phyloP scores from a whole-genome alignment of 2,113 vertebrate genomes.

The Panurus biarmicus region DNA sequence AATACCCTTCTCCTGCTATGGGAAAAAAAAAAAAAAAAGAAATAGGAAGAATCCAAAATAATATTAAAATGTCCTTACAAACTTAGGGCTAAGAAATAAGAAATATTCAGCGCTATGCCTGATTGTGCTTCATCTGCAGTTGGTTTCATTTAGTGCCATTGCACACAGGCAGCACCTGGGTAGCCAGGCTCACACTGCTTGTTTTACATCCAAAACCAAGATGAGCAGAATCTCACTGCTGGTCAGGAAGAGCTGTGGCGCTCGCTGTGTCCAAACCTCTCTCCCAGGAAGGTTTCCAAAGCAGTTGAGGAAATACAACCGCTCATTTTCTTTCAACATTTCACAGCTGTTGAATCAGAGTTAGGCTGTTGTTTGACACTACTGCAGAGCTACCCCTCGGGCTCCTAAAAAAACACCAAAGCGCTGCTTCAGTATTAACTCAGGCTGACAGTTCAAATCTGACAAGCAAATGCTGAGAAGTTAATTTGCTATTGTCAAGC shows the following conservation, averaged over 20 bases:
- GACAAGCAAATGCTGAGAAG: not conserved
- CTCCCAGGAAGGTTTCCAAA: not conserved
- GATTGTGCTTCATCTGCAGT: not conserved
- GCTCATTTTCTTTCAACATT: not conserved
- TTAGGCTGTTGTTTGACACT: not conserved
- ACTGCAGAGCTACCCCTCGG: not conserved
- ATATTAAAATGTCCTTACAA: not conserved
- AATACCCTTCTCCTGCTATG: not conserved
- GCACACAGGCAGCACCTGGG: not conserved
- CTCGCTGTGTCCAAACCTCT: not conserved
- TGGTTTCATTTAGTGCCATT: not conserved
- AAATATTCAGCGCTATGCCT: not conserved
- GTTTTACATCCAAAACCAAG: not conserved
- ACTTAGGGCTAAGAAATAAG: not conserved
- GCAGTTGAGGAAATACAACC: not conserved
- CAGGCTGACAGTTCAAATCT: conserved; percentile 11
- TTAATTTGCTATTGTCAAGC: conserved; percentile 36
- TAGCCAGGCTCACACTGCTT: not conserved
- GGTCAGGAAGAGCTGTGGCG: not conserved
- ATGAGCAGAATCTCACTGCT: not conserved
- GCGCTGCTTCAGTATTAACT: not conserved
- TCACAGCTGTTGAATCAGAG: not conserved
- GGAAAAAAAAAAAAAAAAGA: not conserved
- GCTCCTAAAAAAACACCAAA: not conserved
- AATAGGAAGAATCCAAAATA: not conserved